These are phyloP conservation scores for Cosmia pyralina DNA, from an alignment of 2,888 invertebrate genomes.

Conservation along the genomic window DNA sequence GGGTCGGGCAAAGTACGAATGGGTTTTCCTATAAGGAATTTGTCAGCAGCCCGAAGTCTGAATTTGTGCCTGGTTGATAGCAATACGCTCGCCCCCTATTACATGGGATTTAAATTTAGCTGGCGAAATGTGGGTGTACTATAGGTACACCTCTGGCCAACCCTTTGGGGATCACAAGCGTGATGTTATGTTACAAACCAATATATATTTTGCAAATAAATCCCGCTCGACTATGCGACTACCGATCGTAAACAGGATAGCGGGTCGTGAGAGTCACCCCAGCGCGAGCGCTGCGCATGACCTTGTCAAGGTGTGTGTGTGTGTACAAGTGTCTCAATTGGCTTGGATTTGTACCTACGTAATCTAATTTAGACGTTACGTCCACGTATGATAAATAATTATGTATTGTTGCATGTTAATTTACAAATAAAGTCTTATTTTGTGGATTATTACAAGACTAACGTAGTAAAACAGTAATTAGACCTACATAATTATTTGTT, in stretches of 20 bases:
- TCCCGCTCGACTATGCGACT: neutral
- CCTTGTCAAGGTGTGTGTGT: constrained; percentile 51
- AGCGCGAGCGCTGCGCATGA: constrained; percentile 20
- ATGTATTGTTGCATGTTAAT: neutral
- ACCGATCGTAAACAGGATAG: constrained; percentile 38
- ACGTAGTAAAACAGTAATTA: neutral
- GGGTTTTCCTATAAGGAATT: too few species aligned
- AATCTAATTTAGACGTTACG: neutral
- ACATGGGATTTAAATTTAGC: neutral
- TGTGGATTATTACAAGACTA: neutral
- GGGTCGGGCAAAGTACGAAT: too few species aligned
- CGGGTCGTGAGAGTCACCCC: constrained; percentile 48
- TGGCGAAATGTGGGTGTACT: too few species aligned
- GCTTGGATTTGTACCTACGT: constrained; percentile 1
- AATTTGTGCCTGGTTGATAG: too few species aligned
- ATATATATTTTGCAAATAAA: constrained; percentile 17
- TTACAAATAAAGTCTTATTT: neutral
- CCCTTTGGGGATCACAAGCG: too few species aligned
- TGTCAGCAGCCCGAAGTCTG: too few species aligned
- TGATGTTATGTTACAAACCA: neutral
- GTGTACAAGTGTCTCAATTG: constrained; percentile 38
- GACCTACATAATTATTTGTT: neutral
- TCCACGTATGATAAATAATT: neutral
- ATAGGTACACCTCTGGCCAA: too few species aligned
- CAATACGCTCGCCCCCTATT: too few species aligned